These are phyloP conservation scores for Odocoileus virginianus DNA, from an alignment of 2,113 vertebrate genomes.

Conservation along the genomic window DNA sequence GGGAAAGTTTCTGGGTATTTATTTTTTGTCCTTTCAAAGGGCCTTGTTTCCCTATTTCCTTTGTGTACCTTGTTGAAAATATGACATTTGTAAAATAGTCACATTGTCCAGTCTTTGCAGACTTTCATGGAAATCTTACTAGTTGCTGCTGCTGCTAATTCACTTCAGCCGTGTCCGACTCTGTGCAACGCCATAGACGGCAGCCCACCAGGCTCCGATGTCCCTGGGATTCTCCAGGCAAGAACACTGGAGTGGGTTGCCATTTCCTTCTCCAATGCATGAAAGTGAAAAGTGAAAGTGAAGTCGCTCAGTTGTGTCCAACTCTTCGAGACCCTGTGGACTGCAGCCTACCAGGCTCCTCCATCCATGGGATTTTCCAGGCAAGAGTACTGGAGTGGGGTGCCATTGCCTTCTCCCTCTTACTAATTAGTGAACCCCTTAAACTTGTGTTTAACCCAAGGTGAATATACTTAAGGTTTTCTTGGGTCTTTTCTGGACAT, in stretches of 20 bases:
- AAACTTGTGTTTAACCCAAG: not conserved
- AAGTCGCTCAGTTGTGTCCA: not conserved
- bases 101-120: not conserved
- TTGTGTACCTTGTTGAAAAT: not conserved
- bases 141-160: not conserved
- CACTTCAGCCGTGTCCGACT: rapidly evolving
- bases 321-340: not conserved
- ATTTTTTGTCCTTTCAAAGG: not conserved
- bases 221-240: not conserved
- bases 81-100: not conserved
- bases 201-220: not conserved
- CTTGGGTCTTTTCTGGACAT: not conserved
- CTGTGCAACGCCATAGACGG: rapidly evolving
- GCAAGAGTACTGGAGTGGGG: not conserved
- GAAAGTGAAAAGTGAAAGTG: not conserved
- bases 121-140: not conserved
- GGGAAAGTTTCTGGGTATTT: not conserved
- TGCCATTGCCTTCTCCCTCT: not conserved
- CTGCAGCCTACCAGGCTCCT: not conserved
- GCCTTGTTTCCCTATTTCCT: not conserved
- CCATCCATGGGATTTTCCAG: not conserved
- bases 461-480: not conserved
- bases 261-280: not conserved
- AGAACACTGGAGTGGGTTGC: not conserved
- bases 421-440: not conserved